Conservation (phyloP, 53 echinoderm and acorn worm genomes). For the Temnopleurus reevesii region DNA sequence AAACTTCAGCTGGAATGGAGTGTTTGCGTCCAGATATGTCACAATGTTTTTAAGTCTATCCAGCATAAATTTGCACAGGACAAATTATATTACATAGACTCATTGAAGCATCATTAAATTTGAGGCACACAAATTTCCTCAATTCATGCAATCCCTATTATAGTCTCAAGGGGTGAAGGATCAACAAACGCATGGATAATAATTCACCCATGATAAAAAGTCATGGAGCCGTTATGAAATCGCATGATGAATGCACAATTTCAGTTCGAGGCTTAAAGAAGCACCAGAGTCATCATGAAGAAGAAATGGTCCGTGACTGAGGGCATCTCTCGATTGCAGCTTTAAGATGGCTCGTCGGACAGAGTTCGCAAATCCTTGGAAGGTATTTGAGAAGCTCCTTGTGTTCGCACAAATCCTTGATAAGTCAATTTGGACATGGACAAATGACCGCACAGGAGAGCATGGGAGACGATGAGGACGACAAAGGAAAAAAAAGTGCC, state of each 20-base stretch:
- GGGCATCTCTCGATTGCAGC: neutral
- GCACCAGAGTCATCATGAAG: neutral
- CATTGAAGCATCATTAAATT: too few species aligned
- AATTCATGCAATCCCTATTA: too few species aligned
- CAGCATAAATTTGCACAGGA: too few species aligned
- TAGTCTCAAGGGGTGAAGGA: neutral
- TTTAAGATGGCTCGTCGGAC: neutral
- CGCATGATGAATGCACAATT: slow-evolving; percentile 5
- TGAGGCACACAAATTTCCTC: too few species aligned
- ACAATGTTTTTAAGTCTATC: too few species aligned
- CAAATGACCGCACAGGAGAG: slow-evolving; percentile 24
- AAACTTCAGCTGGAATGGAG: too few species aligned
- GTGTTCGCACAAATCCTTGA: neutral
- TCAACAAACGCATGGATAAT: neutral
- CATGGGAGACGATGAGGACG: too few species aligned
- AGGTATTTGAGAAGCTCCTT: neutral
- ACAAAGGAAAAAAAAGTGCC: neutral
- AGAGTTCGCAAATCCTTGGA: neutral
- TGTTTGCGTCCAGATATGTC: too few species aligned
- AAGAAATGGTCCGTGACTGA: neutral
- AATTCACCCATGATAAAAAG: slow-evolving; percentile 13
- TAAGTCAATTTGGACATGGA: slow-evolving; percentile 1
- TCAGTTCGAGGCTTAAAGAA: slow-evolving; percentile 1
- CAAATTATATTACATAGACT: too few species aligned
- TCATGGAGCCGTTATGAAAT: neutral